phyloP scores from a whole-genome alignment of 2,113 vertebrate genomes.

The Panurus biarmicus region DNA sequence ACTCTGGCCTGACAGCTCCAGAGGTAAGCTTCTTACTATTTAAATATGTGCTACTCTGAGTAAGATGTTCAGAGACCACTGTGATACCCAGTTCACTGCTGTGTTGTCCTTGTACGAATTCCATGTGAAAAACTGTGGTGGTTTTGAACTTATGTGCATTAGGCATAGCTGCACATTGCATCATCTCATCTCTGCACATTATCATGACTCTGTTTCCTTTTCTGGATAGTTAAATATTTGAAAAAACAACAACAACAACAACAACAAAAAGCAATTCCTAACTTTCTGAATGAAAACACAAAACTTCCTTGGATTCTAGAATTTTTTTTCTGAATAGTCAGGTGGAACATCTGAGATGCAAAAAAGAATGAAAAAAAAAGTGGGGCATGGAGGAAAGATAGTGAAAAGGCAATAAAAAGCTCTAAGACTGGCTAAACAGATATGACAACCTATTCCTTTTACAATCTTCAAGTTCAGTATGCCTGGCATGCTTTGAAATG shows the following conservation, averaged over 20 bases:
- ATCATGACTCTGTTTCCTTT: neutral
- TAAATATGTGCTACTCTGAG: neutral
- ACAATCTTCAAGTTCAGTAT: neutral
- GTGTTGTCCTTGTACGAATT: neutral
- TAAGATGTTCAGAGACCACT: neutral
- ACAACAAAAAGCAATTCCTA: neutral
- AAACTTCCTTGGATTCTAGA: neutral
- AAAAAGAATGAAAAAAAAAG: neutral
- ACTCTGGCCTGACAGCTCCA: neutral
- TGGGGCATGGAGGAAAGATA: fast-evolving
- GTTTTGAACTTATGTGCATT: neutral
- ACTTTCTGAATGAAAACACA: neutral
- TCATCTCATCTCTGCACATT: neutral
- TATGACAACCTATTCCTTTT: neutral
- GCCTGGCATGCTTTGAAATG: neutral
- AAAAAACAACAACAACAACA: neutral
- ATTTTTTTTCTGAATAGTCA: neutral
- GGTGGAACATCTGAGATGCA: neutral
- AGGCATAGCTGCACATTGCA: neutral
- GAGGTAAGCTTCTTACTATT: neutral
- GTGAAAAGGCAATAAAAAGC: neutral
- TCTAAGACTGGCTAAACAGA: neutral
- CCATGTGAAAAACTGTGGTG: neutral
- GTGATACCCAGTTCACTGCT: neutral
- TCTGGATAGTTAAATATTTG: neutral